Base-by-base conservation (phyloP, 2,888 invertebrate genomes). In the Daptonema setosum region DNA sequence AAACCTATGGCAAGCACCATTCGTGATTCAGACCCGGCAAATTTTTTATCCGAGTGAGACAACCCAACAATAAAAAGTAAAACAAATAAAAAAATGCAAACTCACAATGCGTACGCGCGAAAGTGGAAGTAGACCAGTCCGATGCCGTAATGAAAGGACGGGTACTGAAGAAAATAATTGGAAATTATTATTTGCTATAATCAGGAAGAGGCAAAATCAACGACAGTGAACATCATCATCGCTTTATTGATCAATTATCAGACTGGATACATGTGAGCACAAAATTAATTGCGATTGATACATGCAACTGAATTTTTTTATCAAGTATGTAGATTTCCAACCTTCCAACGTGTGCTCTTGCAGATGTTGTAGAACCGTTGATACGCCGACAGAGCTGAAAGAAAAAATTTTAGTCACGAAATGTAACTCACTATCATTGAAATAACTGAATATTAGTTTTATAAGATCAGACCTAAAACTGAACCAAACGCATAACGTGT, bases 41-140 rank as follows among this genome's bases (percentile, higher is more conserved):
- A n/a, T n/a, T n/a, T n/a, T n/a, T n/a, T n/a, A n/a, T n/a, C n/a
- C n/a, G n/a, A n/a, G n/a, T n/a, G 11, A 35, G 35, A 35, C 35
- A 35, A 17, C 11, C 48, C 11, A 8, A 5, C 14, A 47, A 11
- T 20, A 22, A 5, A 17, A 47, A 47, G 17, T 5, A n/a, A 22
- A 22, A 47, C 5, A 47, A 54, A 28, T 22, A 57, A 25, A 17
- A 22, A 55, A 52, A 58, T 57, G 58, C 28, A 57, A 47, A 82
- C 87, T 86, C 74, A 95, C 95, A 88, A 88, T 72, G 85, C 83
- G 74, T 84, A 91, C 43, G 87, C 83, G 71, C 88, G 87, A 75
- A 83, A 95, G 73, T 95, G 90, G 72, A 88, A 91, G 73, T 95
- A 95, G 60, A 88, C 87, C 51, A 95, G 78, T 1, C 91, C 95